Evolutionary conservation across 2,888 invertebrate genomes (phyloP).

Genomic region (Brenthis hecate): DNA sequence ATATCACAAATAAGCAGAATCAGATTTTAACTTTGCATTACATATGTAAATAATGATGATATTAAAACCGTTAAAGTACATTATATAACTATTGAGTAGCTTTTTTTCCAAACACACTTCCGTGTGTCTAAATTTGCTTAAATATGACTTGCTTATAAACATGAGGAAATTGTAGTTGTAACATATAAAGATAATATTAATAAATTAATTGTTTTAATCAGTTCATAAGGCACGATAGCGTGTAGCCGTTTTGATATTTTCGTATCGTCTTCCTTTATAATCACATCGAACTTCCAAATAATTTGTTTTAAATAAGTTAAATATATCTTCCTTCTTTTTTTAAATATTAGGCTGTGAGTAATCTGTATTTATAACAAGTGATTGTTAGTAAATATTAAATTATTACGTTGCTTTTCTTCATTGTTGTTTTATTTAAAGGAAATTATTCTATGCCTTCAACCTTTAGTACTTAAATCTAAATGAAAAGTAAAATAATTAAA

Average conservation of each 20-base stretch:
- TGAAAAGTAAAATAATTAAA: too few relatives aligned
- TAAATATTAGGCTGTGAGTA: conserved; percentile 57
- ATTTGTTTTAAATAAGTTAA: conserved; percentile 12
- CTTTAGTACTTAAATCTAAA: too few relatives aligned
- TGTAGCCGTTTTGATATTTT: conserved; percentile 3
- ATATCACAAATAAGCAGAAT: too few relatives aligned
- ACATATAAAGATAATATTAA: too few relatives aligned
- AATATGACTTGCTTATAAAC: background rate
- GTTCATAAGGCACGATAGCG: conserved; percentile 3
- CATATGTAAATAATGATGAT: too few relatives aligned
- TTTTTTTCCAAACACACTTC: too few relatives aligned
- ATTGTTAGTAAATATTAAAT: conserved; percentile 49
- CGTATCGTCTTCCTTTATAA: conserved; percentile 23
- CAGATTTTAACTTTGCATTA: too few relatives aligned
- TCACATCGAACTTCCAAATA: conserved; percentile 17
- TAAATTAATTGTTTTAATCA: background rate
- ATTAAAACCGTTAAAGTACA: too few relatives aligned
- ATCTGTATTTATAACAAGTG: conserved; percentile 50
- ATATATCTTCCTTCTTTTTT: conserved; percentile 37
- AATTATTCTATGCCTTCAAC: background rate
- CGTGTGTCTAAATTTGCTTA: background rate
- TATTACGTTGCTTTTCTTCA: conserved; percentile 52
- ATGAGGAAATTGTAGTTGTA: too few relatives aligned
- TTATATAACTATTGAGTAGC: too few relatives aligned
- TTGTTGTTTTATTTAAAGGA: conserved; percentile 37